Evolutionary conservation across 2,888 invertebrate species (phyloP).

Genomic region (Pimpla rufipes): DNA sequence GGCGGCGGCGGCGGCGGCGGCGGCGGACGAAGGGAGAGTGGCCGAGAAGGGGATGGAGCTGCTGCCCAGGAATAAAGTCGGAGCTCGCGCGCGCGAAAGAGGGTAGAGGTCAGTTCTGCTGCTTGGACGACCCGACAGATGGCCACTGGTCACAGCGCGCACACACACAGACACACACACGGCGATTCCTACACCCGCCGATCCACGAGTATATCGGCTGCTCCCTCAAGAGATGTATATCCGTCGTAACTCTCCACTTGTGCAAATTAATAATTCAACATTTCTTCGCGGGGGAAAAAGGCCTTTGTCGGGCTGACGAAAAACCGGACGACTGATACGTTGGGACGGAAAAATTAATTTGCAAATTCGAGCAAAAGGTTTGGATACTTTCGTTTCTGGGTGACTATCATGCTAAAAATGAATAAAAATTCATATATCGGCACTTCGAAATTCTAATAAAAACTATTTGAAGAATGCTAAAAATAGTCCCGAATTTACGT

Average conservation of each 20-base stretch:
- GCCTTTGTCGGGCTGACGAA: too few species aligned
- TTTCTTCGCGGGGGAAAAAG: not conserved
- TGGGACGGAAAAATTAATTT: too few species aligned
- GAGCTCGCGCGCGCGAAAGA: conserved; percentile 58
- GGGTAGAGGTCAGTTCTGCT: conserved; percentile 74
- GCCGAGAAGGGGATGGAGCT: conserved; percentile 47
- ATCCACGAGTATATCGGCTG: conserved; percentile 23
- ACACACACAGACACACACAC: conserved; percentile 52
- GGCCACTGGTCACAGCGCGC: conserved; percentile 79
- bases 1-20: conserved; percentile 54
- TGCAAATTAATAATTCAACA: conserved; percentile 18
- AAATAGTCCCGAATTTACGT: too few species aligned
- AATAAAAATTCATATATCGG: too few species aligned
- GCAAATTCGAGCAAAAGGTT: too few species aligned
- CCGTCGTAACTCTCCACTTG: conserved; percentile 33
- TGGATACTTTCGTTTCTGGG: too few species aligned
- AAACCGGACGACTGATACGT: too few species aligned
- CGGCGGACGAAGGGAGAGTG: conserved; percentile 63
- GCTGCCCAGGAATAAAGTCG: conserved; percentile 61
- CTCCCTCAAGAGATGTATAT: conserved; percentile 10
- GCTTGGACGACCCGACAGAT: conserved; percentile 82
- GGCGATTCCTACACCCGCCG: conserved; percentile 71
- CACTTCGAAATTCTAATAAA: too few species aligned
- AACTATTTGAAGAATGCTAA: too few species aligned
- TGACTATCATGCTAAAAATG: too few species aligned